Evolutionary conservation across 2,888 invertebrate genomes (phyloP).

Genomic region (Cheilosia urbana): DNA sequence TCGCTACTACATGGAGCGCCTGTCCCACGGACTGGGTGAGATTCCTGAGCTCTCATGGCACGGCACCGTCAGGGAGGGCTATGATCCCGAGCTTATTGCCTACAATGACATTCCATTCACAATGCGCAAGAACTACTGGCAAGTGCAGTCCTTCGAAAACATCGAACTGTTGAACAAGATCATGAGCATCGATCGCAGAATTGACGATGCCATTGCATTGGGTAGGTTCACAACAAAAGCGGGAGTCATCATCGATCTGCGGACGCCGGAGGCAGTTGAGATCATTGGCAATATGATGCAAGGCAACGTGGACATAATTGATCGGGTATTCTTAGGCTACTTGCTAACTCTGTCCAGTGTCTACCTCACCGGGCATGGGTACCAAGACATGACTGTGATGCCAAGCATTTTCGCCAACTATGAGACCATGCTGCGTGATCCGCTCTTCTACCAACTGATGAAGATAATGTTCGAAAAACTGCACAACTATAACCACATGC

Average conservation of each 20-base stretch:
- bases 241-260: slow-evolving; percentile 79
- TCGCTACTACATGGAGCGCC: slow-evolving; percentile 90
- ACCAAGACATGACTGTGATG: slow-evolving; percentile 79
- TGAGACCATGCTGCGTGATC: slow-evolving; percentile 89
- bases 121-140: slow-evolving; percentile 86
- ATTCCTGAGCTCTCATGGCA: slow-evolving; percentile 86
- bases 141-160: slow-evolving; percentile 84
- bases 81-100: slow-evolving; percentile 87
- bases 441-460: slow-evolving; percentile 88
- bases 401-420: slow-evolving; percentile 88
- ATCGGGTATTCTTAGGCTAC: slow-evolving; percentile 80
- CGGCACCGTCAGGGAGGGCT: slow-evolving; percentile 86
- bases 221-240: slow-evolving; percentile 82
- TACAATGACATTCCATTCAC: slow-evolving; percentile 88
- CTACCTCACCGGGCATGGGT: slow-evolving; percentile 78
- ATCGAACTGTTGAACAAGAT: slow-evolving; percentile 79
- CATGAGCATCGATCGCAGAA: slow-evolving; percentile 82
- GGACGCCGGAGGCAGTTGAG: slow-evolving; percentile 84
- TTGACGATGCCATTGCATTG: slow-evolving; percentile 84
- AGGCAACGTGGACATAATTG: slow-evolving; percentile 84
- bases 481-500: slow-evolving; percentile 85
- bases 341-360: slow-evolving; percentile 79
- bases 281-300: slow-evolving; percentile 86
- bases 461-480: slow-evolving; percentile 87
- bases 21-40: slow-evolving; percentile 88